Evolutionary conservation across 2,113 vertebrate genomes (phyloP), one percentile per base, ranked within the genome.

Genomic region (Rhagologus leucostigma): DNA sequence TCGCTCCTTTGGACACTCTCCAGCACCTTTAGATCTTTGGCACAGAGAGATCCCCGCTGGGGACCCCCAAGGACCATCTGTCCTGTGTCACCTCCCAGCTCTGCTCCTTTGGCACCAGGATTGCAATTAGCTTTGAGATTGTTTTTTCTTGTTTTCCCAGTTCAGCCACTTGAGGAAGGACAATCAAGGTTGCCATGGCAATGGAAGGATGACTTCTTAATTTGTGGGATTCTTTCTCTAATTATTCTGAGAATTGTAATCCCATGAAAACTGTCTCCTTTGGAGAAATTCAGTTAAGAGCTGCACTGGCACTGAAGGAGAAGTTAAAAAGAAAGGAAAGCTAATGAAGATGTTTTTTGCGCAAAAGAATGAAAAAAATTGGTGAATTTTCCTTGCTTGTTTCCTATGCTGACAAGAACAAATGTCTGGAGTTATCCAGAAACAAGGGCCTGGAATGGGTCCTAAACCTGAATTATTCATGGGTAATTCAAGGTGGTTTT

Each of bases 141-240:
- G 27, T 2, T 67, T 44, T 50, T 57, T 16, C 46, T 65, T 74
- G 60, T 93, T 91, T 92, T 85, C 50, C 42, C 50, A 33, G 53
- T 74, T 84, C 83, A 93, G 68, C 68, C 71, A 33, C 83, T 83
- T 73, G 68, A 94, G 68, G 50, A 73, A 90, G 84, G 88, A 93
- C 92, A 74, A 55, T 80, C 47, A 59, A 42, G 20, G 90, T 94
- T 97, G 83, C 86, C 83, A 95, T 88, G 69, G 75, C 33, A 60
- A 92, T 55, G 42, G 24, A 77, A 92, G 26, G 68, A 77, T 90
- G 88, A 92, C 37, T 94, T 90, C 88, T 97, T 93, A 76, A 93
- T 96, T 95, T 92, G 39, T 67, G 44, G 50, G 39, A 77, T 74
- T 83, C 92, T 94, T 88, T 56, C 59, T 52, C 84, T 94, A 88